Conservation (phyloP, 2,888 invertebrate species). For the Pegoplata infirma region DNA sequence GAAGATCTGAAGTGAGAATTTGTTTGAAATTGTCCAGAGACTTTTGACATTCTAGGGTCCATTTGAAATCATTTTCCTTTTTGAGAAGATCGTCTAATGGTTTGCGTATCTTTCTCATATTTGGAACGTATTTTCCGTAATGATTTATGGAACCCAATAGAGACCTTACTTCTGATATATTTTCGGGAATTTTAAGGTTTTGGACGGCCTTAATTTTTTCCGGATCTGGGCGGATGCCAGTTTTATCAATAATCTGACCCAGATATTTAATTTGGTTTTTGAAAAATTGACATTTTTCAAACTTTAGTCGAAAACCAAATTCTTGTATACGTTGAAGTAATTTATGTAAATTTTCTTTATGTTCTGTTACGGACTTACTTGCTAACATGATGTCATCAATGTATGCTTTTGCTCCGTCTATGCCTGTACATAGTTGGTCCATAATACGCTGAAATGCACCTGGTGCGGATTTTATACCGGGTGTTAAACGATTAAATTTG, state of each 20-base stretch:
- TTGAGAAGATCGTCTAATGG: conserved; percentile 6
- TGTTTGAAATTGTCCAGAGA: not conserved
- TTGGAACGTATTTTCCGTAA: conserved; percentile 5
- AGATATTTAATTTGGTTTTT: conserved; percentile 38
- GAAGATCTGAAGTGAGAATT: conserved; percentile 12
- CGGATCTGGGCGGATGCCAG: conserved; percentile 40
- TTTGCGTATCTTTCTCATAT: conserved; percentile 6
- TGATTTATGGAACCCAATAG: not conserved
- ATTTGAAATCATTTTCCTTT: not conserved
- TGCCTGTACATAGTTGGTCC: conserved; percentile 50
- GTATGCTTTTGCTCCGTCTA: conserved; percentile 46
- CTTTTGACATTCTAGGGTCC: conserved; percentile 6
- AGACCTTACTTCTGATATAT: conserved; percentile 11
- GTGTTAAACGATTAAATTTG: conserved; percentile 52
- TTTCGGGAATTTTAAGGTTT: conserved; percentile 37
- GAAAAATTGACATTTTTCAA: conserved; percentile 55
- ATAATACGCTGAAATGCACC: conserved; percentile 60
- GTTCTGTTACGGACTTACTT: conserved; percentile 11
- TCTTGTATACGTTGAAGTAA: conserved; percentile 39
- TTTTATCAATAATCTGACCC: conserved; percentile 45
- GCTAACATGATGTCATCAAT: conserved; percentile 62
- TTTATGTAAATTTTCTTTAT: conserved; percentile 7
- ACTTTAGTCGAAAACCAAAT: conserved; percentile 41
- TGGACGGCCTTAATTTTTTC: conserved; percentile 21
- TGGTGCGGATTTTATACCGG: conserved; percentile 63